Evolutionary conservation across 2,113 vertebrate species (phyloP).

Genomic region (Fulmarus glacialis): DNA sequence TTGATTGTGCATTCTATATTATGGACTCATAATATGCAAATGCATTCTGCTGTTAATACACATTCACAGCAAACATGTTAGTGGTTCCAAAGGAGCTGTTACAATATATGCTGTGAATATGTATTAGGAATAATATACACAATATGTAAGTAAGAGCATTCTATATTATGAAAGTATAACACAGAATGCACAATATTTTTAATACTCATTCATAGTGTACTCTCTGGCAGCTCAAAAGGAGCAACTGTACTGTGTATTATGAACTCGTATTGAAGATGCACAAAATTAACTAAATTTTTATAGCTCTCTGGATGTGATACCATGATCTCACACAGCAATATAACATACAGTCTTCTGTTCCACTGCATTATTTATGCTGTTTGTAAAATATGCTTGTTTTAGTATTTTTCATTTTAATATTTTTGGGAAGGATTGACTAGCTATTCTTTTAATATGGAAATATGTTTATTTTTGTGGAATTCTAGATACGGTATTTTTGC

Average conservation of each 20-base stretch:
- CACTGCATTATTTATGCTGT: constrained; percentile 32
- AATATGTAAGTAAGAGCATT: constrained; percentile 29
- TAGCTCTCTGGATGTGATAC: background rate
- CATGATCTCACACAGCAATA: background rate
- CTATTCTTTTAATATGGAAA: constrained; percentile 9
- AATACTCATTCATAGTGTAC: background rate
- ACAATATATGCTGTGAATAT: constrained; percentile 61
- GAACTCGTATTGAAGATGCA: background rate
- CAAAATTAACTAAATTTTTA: constrained; percentile 25
- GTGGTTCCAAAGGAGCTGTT: constrained; percentile 63
- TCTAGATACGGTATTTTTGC: background rate
- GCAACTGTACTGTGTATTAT: background rate
- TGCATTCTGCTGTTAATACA: constrained; percentile 63
- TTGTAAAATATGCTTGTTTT: background rate
- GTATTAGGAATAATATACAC: constrained; percentile 49
- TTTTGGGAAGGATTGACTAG: background rate
- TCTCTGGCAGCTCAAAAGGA: background rate
- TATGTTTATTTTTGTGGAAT: background rate
- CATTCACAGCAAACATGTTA: constrained; percentile 57
- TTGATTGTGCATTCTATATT: constrained; percentile 50
- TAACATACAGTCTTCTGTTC: background rate
- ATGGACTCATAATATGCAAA: constrained; percentile 63
- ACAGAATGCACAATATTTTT: constrained; percentile 4
- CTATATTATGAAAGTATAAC: constrained; percentile 29
- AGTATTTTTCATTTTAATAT: constrained; percentile 1